Evolutionary conservation across 1,140 invertebrate species (phyloP), one percentile per base, ranked within the genome.

Genomic region (Gryllus bimaculatus): DNA sequence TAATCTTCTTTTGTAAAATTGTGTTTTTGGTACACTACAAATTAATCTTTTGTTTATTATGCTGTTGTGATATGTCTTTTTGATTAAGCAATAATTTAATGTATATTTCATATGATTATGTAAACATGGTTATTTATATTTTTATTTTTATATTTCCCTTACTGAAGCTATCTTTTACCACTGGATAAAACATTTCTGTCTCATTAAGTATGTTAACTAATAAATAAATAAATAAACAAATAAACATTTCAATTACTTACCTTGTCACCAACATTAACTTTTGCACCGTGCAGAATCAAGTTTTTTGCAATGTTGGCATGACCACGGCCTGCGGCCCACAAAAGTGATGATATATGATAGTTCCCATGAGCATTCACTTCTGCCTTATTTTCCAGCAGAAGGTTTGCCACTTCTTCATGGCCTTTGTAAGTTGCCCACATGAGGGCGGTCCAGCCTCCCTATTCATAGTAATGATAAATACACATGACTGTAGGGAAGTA

Each of bases 381-480:
- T 1, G 97, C 97, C 74, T 94, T 94, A 81, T 91, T 90, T 76
- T 96, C 92, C 78, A 99, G 86, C n/a, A 99, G 86, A 79, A 96
- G 85, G 49, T 89, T 88, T 20, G 95, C 96, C 80, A 94, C 89
- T 39, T 93, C 91, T 13, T 91, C 90, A 82, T 93, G 90, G 7
- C 96, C 96, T 86, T 98, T 97, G 85, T 99, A 99, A 8, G 94
- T 92, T 0, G 96, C 96, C 98, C 98, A 99, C 94, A 99, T 98
- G 73, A 99, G 88, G 1, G 97, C 89, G 5, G 96, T 96, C 97
- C 98, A 99, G 39, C 95, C 95, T 82, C 96, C 96, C 95, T 97
- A 83, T 81, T 39, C 26, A 83, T 84, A 82, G 77, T 81, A 82
- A 77, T 15, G 20, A 13, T 66, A 13, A 66, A 66, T 18, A 66